Conservation (phyloP, 2,888 invertebrate genomes). For the Habrosyne pyritoides region DNA sequence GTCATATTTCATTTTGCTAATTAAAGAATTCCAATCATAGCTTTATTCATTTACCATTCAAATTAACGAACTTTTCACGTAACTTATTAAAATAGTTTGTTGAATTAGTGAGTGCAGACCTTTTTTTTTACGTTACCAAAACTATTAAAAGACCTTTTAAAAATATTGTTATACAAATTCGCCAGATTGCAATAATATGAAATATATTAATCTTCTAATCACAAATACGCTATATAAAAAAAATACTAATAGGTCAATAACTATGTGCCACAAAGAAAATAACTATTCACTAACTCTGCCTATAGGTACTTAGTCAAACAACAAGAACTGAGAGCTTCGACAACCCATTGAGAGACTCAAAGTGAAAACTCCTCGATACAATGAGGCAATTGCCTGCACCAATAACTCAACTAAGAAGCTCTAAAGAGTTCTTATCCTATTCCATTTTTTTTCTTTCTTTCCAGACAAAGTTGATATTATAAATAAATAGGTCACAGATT, state of each 20-base stretch:
- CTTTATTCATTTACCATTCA: constrained; percentile 29
- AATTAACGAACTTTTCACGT: constrained; percentile 22
- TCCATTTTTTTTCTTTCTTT: constrained; percentile 19
- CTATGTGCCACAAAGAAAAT: no score
- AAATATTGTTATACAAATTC: no score
- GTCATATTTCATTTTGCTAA: constrained; percentile 41
- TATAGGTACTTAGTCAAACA: constrained; percentile 40
- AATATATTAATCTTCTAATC: no score
- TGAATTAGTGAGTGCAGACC: background rate
- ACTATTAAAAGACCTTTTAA: no score
- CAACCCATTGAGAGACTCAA: constrained; percentile 39
- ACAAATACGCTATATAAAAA: no score
- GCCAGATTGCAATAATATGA: no score
- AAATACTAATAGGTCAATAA: no score
- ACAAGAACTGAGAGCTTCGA: constrained; percentile 40
- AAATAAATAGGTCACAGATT: constrained; percentile 53
- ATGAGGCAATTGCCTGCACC: constrained; percentile 59
- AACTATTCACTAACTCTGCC: constrained; percentile 19
- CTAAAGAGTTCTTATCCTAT: constrained; percentile 21
- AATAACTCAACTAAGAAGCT: constrained; percentile 43
- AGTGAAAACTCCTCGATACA: constrained; percentile 49
- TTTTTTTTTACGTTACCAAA: no score
- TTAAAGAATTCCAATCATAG: constrained; percentile 34
- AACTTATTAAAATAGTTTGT: background rate
- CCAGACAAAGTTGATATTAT: constrained; percentile 38